Evolutionary conservation across 2,888 invertebrate species (phyloP).

Genomic region (Xanthorhoe spadicearia): DNA sequence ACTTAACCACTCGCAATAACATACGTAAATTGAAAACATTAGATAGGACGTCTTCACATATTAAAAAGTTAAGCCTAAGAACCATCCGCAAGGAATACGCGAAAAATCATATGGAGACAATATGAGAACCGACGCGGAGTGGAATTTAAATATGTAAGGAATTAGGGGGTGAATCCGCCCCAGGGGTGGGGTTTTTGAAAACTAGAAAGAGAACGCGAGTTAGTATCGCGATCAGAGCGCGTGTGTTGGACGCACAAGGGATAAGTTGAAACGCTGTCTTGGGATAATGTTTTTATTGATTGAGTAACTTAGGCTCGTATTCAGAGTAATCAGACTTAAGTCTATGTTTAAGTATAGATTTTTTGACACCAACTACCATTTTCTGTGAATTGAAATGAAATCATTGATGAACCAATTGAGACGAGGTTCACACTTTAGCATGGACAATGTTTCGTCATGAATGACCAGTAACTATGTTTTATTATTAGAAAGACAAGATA

Average conservation of each 20-base stretch:
- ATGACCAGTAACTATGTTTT: too few species aligned
- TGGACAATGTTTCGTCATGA: too few species aligned
- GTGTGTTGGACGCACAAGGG: constrained; percentile 46
- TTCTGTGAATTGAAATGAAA: too few species aligned
- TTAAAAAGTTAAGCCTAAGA: constrained; percentile 45
- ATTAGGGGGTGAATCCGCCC: constrained; percentile 69
- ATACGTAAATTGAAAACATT: constrained; percentile 27
- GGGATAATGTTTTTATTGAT: constrained; percentile 50
- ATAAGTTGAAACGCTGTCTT: constrained; percentile 56
- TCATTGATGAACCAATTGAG: too few species aligned
- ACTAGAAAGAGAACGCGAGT: constrained; percentile 85
- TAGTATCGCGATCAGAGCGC: constrained; percentile 80
- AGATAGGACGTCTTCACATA: constrained; percentile 35
- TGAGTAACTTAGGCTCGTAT: too few species aligned
- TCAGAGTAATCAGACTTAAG: too few species aligned
- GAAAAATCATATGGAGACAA: constrained; percentile 77
- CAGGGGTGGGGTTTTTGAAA: constrained; percentile 75
- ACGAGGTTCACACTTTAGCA: too few species aligned
- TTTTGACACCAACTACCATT: too few species aligned
- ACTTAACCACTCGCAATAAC: constrained; percentile 3
- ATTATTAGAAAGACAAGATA: too few species aligned
- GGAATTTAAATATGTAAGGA: constrained; percentile 85
- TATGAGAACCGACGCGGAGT: constrained; percentile 80
- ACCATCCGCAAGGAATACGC: constrained; percentile 55
- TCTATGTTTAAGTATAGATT: too few species aligned